These are phyloP conservation scores for Pseudomyrmex flavicornis DNA, from an alignment of 1,140 invertebrate genomes.

Conservation along the genomic window DNA sequence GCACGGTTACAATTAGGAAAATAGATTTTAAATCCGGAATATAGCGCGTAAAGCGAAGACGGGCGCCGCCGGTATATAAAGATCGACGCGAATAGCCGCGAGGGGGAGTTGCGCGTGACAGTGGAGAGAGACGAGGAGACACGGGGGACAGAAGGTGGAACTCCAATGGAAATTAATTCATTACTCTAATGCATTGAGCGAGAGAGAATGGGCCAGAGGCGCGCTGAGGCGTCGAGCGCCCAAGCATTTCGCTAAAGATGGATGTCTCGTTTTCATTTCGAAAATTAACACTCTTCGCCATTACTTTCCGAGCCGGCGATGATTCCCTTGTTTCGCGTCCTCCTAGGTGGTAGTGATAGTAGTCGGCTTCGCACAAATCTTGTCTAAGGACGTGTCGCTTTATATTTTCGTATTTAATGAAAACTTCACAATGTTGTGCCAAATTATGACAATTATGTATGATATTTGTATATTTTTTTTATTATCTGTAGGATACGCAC, in stretches of 20 bases:
- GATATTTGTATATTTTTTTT: too few relatives aligned
- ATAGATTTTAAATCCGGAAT: constrained; percentile 70
- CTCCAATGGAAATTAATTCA: constrained; percentile 85
- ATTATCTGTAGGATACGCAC: too few relatives aligned
- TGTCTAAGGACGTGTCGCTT: background rate
- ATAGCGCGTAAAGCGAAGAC: constrained; percentile 32
- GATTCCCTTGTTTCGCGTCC: background rate
- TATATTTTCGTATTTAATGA: too few relatives aligned
- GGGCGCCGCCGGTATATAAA: constrained; percentile 68
- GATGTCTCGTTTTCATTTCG: constrained; percentile 85
- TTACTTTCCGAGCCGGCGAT: constrained; percentile 15
- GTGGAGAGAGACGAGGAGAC: constrained; percentile 64
- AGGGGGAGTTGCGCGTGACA: constrained; percentile 60
- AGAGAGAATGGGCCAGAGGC: constrained; percentile 80
- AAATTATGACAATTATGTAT: too few relatives aligned
- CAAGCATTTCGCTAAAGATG: constrained; percentile 82
- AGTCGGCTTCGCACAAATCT: background rate
- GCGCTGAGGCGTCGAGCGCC: constrained; percentile 82
- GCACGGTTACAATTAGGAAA: constrained; percentile 81
- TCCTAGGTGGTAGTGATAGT: background rate
- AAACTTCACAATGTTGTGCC: too few relatives aligned
- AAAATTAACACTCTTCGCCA: constrained; percentile 85
- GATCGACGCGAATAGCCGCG: constrained; percentile 72
- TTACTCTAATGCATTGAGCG: constrained; percentile 85
- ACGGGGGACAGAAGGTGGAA: constrained; percentile 57